Evolutionary conservation across 30 jellyfish, hydroid and myxozoan species (phyloP), one percentile per base, ranked within the genome.

Genomic region (Haliclystus octoradiatus): DNA sequence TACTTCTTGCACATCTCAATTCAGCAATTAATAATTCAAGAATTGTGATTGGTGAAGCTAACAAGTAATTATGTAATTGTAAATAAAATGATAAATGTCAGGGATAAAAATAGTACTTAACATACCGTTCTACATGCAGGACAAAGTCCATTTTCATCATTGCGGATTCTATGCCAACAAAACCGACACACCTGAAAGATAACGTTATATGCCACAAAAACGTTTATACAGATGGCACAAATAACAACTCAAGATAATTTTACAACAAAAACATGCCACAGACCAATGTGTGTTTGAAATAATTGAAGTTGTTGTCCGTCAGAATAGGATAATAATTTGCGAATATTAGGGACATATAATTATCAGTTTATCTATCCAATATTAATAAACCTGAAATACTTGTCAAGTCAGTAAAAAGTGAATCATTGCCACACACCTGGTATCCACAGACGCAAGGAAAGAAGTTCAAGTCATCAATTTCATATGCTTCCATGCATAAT

Each of bases 91-190:
- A n/a, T n/a, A n/a, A n/a, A n/a, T n/a, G n/a, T n/a, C n/a, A n/a
- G n/a, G n/a, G n/a, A n/a, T n/a, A n/a, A 47, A 47, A 47, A 47
- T 9, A 13, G 15, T 27, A 26, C 69, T 12, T 28, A 65, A 29
- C 71, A 0, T 60, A 85, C 96, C 84, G 78, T 85, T 53, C 96
- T 74, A 63, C 96, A 85, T 14, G 96, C 96, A 12, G 96, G 96
- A 67, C 96, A 85, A 53, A 85, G 66, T 1, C 96, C 96, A 85
- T 85, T 85, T 74, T 80, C 96, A 79, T 85, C 93, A 33, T 93
- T 85, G 68, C 88, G 63, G 31, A 85, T 85, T 50, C 96, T 46
- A 52, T 85, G 96, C 96, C 96, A 85, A 69, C 96, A 85, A 72
- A 85, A 85, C 35, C 96, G 67, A 72, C 96, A 85, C 34, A 85